A percentile compares a stretch with the other conserved stretches of the same genome.
Evolutionary conservation across 1,140 invertebrate species (phyloP).

Genomic region (Zaprionus davidi): DNA sequence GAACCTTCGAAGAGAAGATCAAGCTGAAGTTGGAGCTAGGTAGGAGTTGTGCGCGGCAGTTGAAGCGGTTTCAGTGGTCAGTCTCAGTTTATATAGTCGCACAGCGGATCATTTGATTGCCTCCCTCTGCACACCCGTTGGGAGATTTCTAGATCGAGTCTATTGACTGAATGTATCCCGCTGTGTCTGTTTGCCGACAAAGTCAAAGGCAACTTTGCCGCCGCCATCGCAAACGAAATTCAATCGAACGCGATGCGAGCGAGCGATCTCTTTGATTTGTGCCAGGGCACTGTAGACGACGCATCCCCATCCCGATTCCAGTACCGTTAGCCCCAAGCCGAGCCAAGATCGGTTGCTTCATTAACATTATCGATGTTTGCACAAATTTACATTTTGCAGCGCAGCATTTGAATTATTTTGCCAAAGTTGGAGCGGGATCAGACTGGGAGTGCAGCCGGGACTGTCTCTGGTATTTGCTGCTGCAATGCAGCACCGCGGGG

Average conservation of each 20-base stretch:
- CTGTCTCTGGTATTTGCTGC: conserved; percentile 16
- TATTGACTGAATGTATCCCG: conserved; percentile 48
- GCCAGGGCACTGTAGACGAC: conserved; percentile 27
- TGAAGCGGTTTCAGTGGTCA: conserved; percentile 41
- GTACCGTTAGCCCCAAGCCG: conserved; percentile 58
- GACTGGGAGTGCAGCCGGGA: conserved; percentile 19
- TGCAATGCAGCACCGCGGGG: conserved; percentile 19
- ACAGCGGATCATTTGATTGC: conserved; percentile 55
- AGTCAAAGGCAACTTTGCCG: conserved; percentile 72
- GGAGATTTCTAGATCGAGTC: conserved; percentile 51
- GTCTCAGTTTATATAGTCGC: conserved; percentile 61
- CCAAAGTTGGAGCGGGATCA: conserved; percentile 40
- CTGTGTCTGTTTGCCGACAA: conserved; percentile 75
- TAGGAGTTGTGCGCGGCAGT: background rate
- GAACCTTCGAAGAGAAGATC: conserved; percentile 30
- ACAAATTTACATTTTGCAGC: conserved; percentile 70
- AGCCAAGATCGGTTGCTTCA: conserved; percentile 59
- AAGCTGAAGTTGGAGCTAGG: conserved; percentile 16
- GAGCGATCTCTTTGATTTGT: conserved; percentile 49
- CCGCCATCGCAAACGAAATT: conserved; percentile 50
- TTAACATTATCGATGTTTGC: conserved; percentile 73
- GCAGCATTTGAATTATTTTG: conserved; percentile 63
- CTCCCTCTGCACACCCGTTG: background rate
- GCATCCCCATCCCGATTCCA: conserved; percentile 16
- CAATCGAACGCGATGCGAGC: conserved; percentile 62